Evolutionary conservation across 2,113 vertebrate species (phyloP).

Genomic region (Plecotus auritus): DNA sequence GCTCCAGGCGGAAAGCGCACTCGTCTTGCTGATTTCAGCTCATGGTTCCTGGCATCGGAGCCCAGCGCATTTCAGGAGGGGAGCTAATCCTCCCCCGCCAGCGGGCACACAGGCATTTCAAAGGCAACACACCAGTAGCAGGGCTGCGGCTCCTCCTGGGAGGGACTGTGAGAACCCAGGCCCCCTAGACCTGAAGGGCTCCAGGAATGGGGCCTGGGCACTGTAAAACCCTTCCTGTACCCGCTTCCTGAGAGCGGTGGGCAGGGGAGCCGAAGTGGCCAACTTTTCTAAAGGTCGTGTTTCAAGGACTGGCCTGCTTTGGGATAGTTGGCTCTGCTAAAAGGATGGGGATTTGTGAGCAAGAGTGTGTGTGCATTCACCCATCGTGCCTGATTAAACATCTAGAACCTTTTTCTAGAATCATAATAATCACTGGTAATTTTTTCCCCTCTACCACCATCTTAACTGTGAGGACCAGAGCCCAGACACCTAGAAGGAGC

Average conservation of each 20-base stretch:
- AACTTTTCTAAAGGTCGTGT: neutral
- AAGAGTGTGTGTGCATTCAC: neutral
- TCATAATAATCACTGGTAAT: too few relatives aligned
- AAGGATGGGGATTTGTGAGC: neutral
- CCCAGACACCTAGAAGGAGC: neutral
- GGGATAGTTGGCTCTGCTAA: neutral
- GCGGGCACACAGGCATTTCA: slow-evolving; percentile 13
- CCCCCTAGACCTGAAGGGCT: neutral
- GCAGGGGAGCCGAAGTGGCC: neutral
- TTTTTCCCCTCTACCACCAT: neutral
- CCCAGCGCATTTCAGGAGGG: slow-evolving; percentile 37
- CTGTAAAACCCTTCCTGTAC: neutral
- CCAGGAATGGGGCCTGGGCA: neutral
- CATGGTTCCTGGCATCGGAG: slow-evolving; percentile 50
- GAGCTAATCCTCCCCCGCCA: slow-evolving; percentile 51
- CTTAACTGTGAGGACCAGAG: neutral
- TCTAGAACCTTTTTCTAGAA: neutral
- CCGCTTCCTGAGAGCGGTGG: neutral
- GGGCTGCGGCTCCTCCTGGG: neutral
- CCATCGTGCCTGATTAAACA: neutral
- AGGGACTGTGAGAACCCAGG: neutral
- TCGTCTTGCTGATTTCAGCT: slow-evolving; percentile 65
- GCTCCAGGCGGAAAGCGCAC: slow-evolving; percentile 67
- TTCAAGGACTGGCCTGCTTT: neutral
- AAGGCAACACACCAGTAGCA: slow-evolving; percentile 29